Percentiles rank a stretch among this genome's conserved stretches.
phyloP scores from a whole-genome alignment of 2,797 vertebrate genomes.

The Muraenolepis orangiensis region DNA sequence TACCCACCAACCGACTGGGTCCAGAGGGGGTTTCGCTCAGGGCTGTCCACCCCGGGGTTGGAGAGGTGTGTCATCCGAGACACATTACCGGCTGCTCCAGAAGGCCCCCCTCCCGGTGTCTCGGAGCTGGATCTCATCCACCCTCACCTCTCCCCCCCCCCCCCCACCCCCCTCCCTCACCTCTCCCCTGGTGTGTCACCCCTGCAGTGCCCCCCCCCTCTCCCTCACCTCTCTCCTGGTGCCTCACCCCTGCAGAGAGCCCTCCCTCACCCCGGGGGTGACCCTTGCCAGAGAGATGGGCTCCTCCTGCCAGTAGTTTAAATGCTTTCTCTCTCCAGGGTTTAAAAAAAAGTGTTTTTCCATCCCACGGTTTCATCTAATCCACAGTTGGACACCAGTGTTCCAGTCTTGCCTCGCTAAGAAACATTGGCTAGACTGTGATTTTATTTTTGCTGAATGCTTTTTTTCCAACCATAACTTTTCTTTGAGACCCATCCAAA shows the following conservation, averaged over 20 bases:
- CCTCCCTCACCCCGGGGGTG: background rate
- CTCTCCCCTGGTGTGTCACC: too few species aligned
- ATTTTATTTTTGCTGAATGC: background rate
- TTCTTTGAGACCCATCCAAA: background rate
- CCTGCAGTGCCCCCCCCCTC: too few species aligned
- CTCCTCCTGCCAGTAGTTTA: background rate
- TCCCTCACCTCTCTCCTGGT: background rate
- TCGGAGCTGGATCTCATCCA: background rate
- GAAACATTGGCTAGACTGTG: background rate
- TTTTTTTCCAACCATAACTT: background rate
- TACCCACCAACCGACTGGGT: background rate
- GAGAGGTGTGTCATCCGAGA: background rate
- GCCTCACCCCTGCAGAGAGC: background rate
- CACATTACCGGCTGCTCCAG: background rate
- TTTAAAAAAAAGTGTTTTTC: background rate
- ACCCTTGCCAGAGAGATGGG: background rate
- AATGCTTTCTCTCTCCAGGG: background rate
- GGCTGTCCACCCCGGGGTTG: background rate
- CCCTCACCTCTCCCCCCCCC: background rate
- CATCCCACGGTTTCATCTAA: background rate
- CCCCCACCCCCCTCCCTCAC: too few species aligned
- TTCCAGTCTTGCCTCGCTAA: background rate
- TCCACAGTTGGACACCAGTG: background rate
- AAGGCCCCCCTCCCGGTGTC: background rate
- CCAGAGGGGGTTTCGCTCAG: background rate